Conservation (phyloP, 1,140 invertebrate genomes). For the Steinernema khuongi region DNA sequence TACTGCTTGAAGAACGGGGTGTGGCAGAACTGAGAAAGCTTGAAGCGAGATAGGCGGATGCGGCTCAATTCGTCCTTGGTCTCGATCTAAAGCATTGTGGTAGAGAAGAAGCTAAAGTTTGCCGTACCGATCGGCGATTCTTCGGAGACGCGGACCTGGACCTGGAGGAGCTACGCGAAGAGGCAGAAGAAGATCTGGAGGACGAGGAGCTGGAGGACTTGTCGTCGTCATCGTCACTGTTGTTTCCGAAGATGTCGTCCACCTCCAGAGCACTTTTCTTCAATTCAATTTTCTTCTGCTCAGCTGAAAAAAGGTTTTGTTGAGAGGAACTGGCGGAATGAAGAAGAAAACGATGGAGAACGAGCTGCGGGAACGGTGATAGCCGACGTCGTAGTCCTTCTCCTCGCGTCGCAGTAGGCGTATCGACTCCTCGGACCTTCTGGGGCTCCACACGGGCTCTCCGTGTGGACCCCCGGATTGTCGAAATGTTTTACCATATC, state of each 20-base stretch:
- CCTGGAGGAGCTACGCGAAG: conserved; percentile 23
- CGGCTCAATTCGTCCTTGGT: conserved; percentile 33
- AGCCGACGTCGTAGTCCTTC: too few species aligned
- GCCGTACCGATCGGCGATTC: background rate
- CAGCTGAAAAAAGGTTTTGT: conserved; percentile 32
- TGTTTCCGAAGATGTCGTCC: conserved; percentile 48
- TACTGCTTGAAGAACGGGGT: conserved; percentile 86
- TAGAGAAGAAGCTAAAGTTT: too few species aligned
- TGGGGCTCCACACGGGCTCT: background rate
- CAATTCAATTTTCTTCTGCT: conserved; percentile 50
- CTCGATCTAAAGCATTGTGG: conserved; percentile 44
- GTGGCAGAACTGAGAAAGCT: conserved; percentile 67
- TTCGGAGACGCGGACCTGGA: conserved; percentile 38
- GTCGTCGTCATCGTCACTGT: conserved; percentile 24
- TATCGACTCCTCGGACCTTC: background rate
- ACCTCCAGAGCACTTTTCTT: conserved; percentile 40
- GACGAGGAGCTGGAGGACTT: conserved; percentile 29
- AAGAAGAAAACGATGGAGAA: background rate
- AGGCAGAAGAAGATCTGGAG: conserved; percentile 43
- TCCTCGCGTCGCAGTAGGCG: too few species aligned
- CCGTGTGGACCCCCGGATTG: too few species aligned
- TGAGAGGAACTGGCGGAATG: too few species aligned
- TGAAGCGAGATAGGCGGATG: conserved; percentile 43
- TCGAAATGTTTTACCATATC: conserved; percentile 18
- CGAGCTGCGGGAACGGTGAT: background rate